These are phyloP conservation scores for Ctenochaetus hawaiiensis DNA, from an alignment of 2,797 vertebrate species.

Conservation along the genomic window DNA sequence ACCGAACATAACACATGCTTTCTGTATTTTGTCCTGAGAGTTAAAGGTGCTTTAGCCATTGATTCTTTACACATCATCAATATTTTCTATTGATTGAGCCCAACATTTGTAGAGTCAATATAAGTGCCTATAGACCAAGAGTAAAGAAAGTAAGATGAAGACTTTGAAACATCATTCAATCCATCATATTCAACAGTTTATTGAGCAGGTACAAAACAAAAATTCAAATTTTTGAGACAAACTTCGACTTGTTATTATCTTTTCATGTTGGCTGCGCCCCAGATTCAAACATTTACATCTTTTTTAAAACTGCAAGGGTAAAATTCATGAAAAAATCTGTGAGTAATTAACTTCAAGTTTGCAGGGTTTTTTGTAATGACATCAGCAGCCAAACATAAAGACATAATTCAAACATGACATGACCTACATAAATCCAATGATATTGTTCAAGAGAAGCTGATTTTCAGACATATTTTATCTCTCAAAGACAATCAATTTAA, in stretches of 20 bases:
- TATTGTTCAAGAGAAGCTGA: not conserved
- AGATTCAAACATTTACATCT: too few relatives aligned
- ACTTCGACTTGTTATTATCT: not conserved
- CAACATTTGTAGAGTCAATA: not conserved
- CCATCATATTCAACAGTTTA: not conserved
- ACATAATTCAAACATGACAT: not conserved
- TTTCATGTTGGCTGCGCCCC: too few relatives aligned
- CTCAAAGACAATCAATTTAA: not conserved
- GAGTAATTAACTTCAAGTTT: not conserved
- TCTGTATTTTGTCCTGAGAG: not conserved
- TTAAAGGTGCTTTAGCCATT: not conserved
- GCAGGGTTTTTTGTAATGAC: not conserved
- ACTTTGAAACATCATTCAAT: not conserved
- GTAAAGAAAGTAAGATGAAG: not conserved
- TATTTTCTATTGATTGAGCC: not conserved
- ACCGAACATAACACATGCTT: not conserved
- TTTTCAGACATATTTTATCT: not conserved
- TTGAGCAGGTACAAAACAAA: not conserved
- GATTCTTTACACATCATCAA: not conserved
- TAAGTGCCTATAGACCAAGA: not conserved
- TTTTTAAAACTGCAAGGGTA: too few relatives aligned
- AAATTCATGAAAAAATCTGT: too few relatives aligned
- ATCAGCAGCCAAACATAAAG: not conserved
- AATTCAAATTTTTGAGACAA: not conserved
- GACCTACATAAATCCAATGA: not conserved